These are phyloP conservation scores for Philotrypesis tridentata DNA, from an alignment of 1,140 invertebrate species.

Conservation along the genomic window DNA sequence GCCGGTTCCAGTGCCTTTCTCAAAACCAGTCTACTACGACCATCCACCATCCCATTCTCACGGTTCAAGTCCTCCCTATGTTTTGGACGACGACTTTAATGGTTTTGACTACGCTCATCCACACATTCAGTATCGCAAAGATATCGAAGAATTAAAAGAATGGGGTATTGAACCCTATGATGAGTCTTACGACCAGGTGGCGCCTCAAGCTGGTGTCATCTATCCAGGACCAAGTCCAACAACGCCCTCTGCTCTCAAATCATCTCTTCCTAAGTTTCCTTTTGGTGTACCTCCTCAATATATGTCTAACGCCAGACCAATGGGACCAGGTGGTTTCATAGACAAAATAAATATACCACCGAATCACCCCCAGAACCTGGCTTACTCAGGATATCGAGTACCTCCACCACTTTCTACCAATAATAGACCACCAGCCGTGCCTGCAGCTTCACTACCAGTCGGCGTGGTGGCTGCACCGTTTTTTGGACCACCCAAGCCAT, in stretches of 20 bases:
- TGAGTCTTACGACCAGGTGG: slow-evolving; percentile 60
- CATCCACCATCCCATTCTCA: slow-evolving; percentile 56
- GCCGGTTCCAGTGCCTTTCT: slow-evolving; percentile 65
- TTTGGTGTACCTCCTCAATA: slow-evolving; percentile 56
- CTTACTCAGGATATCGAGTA: slow-evolving; percentile 62
- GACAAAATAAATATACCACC: slow-evolving; percentile 54
- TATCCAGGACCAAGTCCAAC: slow-evolving; percentile 20
- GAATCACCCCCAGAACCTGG: slow-evolving; percentile 61
- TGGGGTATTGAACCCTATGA: slow-evolving; percentile 70
- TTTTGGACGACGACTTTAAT: slow-evolving; percentile 63
- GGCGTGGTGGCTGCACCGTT: not conserved
- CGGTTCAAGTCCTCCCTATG: slow-evolving; percentile 23
- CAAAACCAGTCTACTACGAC: slow-evolving; percentile 41
- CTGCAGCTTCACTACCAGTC: not conserved
- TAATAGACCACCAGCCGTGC: not conserved
- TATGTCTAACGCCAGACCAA: slow-evolving; percentile 47
- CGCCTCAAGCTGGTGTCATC: slow-evolving; percentile 46
- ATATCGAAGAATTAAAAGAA: slow-evolving; percentile 70
- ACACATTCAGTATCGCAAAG: slow-evolving; percentile 69
- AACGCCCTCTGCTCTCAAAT: not conserved
- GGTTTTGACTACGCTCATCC: slow-evolving; percentile 68
- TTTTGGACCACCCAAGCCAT: not conserved
- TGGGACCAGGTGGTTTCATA: slow-evolving; percentile 45
- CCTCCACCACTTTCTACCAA: not conserved
- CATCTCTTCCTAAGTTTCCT: not conserved